Evolutionary conservation across 2,113 vertebrate species (phyloP).

Genomic region (Phyllopteryx taeniolatus): DNA sequence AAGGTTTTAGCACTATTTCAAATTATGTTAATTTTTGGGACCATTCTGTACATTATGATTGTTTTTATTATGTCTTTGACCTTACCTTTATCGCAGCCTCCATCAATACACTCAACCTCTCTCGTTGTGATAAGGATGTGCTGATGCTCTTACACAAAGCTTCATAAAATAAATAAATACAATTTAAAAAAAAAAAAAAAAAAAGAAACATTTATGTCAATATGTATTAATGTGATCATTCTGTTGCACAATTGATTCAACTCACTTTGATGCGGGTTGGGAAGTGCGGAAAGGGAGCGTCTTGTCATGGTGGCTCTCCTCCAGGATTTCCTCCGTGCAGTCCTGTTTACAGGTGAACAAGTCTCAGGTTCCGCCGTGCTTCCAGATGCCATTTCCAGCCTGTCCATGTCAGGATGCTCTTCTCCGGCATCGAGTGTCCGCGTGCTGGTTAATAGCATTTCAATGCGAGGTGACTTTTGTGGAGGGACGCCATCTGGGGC

Average conservation of each 20-base stretch:
- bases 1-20: neutral
- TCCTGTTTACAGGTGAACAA: conserved; percentile 30
- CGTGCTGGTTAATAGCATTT: conserved; percentile 4
- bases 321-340: conserved; percentile 68
- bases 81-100: conserved; percentile 70
- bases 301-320: conserved; percentile 68
- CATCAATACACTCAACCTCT: conserved; percentile 71
- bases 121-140: conserved; percentile 59
- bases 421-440: conserved; percentile 11
- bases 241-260: neutral
- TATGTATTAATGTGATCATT: neutral
- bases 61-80: neutral
- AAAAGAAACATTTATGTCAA: neutral
- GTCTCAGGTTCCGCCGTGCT: neutral
- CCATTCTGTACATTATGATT: too few relatives aligned
- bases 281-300: conserved; percentile 68
- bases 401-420: conserved; percentile 9
- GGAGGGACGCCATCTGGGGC: conserved; percentile 39
- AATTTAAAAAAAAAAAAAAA: neutral
- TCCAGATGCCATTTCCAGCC: conserved; percentile 13
- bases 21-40: neutral
- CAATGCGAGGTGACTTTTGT: conserved; percentile 58
- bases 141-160: conserved; percentile 67
- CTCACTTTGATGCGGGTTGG: conserved; percentile 63
- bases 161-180: conserved; percentile 2